Evolutionary conservation across 2,888 invertebrate genomes (phyloP).

Genomic region (Apamea epomidion): DNA sequence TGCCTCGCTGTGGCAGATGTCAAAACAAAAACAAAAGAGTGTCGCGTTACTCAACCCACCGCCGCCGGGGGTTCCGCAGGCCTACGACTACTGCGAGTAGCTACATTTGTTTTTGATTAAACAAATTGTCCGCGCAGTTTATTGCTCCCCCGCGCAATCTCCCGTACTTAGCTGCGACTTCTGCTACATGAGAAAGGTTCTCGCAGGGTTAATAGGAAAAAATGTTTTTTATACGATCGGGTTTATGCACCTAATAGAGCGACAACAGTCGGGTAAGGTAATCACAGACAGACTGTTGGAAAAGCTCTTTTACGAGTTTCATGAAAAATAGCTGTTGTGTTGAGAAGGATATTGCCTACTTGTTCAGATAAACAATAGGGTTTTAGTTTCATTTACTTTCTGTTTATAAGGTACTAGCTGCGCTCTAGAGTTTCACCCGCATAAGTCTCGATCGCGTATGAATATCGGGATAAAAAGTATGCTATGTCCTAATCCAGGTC

Average conservation of each 20-base stretch:
- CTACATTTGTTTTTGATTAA: slow-evolving; percentile 90
- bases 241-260: slow-evolving; percentile 44
- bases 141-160: slow-evolving; percentile 82
- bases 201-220: slow-evolving; percentile 40
- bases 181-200: slow-evolving; percentile 49
- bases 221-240: slow-evolving; percentile 41
- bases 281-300: slow-evolving; percentile 12
- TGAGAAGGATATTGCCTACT: not conserved
- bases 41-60: slow-evolving; percentile 72
- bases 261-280: slow-evolving; percentile 2
- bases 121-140: slow-evolving; percentile 89
- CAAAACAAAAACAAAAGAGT: slow-evolving; percentile 80
- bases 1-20: slow-evolving; percentile 73
- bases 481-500: not conserved
- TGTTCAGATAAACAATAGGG: not conserved
- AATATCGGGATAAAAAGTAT: not conserved
- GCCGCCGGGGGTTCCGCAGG: slow-evolving; percentile 65
- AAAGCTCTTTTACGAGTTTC: slow-evolving; percentile 10
- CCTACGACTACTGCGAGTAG: slow-evolving; percentile 70
- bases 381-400: not conserved
- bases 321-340: slow-evolving; percentile 11
- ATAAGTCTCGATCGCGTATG: too few species aligned
- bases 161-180: slow-evolving; percentile 78
- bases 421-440: too few species aligned
- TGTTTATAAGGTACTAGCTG: too few species aligned